Evolutionary conservation across 2,797 vertebrate species (phyloP), one percentile per base, ranked within the genome.

Genomic region (Gobio occitaniae): DNA sequence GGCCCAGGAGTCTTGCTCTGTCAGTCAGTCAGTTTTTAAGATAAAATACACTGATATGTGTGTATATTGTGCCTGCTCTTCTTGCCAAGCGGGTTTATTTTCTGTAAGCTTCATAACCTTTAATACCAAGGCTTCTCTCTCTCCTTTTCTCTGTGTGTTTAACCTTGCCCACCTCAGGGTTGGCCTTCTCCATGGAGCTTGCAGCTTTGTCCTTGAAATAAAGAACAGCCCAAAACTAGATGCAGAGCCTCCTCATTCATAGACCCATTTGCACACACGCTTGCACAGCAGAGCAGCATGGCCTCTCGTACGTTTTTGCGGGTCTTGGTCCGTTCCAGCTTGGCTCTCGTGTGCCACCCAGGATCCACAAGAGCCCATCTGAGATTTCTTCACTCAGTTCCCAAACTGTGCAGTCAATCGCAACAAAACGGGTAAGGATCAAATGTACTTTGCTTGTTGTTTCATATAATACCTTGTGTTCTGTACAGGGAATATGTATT

Each of bases 101-200:
- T 61, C 11, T 48, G 8, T 65, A 61, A 41, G 15, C 15, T 44
- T 32, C 69, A 9, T 84, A 65, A 76, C 41, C 74, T 74, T 7
- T 75, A 50, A 25, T 75, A 61, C 54, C 85, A 88, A 76, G 85
- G 85, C 48, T 63, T 29, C 15, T 36, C 65, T 82, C 50, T 71
- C 41, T 65, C 9, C 38, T 10, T 52, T 66, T 83, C 41, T 85
- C 54, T 86, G 68, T 80, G 75, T 88, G 38, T 59, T 48, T 54
- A 84, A 69, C 86, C 84, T 87, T 83, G 88, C 29, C 38, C 50
- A 36, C 66, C 36, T 74, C 65, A 69, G 41, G 10, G 3, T 70
- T 68, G 50, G 56, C 52, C 65, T 82, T 47, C 21, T 52, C 21
- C 11, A 5, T 52, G 68, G 48, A 48, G 19, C n/a, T 68, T 16